Conservation (phyloP, 2,113 vertebrate genomes). For the Nannospalax galili region DNA sequence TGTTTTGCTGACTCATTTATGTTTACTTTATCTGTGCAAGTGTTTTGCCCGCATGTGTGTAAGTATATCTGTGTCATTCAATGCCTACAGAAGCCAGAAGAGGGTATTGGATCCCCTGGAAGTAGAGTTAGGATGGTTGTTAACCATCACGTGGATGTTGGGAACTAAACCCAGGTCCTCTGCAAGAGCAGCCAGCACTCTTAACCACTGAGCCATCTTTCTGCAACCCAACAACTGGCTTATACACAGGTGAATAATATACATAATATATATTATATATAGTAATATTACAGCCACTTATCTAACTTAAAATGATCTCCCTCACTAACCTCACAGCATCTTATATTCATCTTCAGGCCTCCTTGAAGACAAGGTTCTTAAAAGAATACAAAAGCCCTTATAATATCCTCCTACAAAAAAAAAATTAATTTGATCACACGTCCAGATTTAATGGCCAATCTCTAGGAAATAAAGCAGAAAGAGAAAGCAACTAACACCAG, state of each 20-base stretch:
- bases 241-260: not conserved
- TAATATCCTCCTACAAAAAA: not conserved
- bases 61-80: no score
- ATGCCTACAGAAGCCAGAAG: no score
- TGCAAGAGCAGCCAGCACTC: no score
- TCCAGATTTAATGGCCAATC: constrained; percentile 13
- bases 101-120: no score
- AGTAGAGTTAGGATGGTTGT: no score
- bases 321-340: not conserved
- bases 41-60: no score
- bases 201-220: not conserved
- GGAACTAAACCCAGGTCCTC: no score
- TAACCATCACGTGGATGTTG: no score
- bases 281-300: not conserved
- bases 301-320: not conserved
- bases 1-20: no score
- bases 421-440: not conserved
- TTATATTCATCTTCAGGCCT: not conserved
- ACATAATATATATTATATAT: no score
- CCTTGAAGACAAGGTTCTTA: not conserved
- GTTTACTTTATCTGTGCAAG: no score
- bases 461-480: not conserved
- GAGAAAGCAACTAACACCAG: not conserved
- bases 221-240: not conserved
- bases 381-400: not conserved